Conservation (phyloP, 1,140 invertebrate species). For the Scaptomyza graminum region DNA sequence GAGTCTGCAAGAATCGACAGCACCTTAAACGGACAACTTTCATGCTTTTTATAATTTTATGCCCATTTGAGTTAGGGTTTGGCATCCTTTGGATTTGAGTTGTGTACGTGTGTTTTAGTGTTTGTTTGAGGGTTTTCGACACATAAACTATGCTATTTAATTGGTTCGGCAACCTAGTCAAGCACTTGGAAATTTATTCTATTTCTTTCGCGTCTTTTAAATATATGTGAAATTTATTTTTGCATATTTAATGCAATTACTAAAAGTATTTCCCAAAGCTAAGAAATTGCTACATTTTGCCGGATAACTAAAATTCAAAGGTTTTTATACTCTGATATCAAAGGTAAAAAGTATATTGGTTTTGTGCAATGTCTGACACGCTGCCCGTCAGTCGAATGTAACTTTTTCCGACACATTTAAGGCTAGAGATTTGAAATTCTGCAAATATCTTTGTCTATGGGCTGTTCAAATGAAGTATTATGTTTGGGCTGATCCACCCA, state of each 20-base stretch:
- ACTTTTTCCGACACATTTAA: too few relatives aligned
- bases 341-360: too few relatives aligned
- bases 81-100: constrained; percentile 63
- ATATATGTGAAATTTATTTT: constrained; percentile 62
- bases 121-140: constrained; percentile 31
- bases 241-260: constrained; percentile 83
- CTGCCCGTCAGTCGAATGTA: too few relatives aligned
- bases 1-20: constrained; percentile 59
- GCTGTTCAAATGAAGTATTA: too few relatives aligned
- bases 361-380: too few relatives aligned
- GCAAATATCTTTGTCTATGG: too few relatives aligned
- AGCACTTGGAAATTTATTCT: constrained; percentile 33
- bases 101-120: constrained; percentile 26
- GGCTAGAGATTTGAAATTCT: too few relatives aligned
- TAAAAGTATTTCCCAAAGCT: constrained; percentile 67
- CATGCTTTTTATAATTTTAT: constrained; percentile 77
- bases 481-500: too few relatives aligned
- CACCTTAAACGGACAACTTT: constrained; percentile 28
- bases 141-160: constrained; percentile 76
- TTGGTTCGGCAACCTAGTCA: constrained; percentile 63
- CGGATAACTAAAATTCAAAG: too few relatives aligned
- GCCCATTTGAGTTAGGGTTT: constrained; percentile 73
- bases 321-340: too few relatives aligned
- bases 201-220: constrained; percentile 49
- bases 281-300: too few relatives aligned